Evolutionary conservation across 2,113 vertebrate species (phyloP).

Genomic region (Anhinga anhinga): DNA sequence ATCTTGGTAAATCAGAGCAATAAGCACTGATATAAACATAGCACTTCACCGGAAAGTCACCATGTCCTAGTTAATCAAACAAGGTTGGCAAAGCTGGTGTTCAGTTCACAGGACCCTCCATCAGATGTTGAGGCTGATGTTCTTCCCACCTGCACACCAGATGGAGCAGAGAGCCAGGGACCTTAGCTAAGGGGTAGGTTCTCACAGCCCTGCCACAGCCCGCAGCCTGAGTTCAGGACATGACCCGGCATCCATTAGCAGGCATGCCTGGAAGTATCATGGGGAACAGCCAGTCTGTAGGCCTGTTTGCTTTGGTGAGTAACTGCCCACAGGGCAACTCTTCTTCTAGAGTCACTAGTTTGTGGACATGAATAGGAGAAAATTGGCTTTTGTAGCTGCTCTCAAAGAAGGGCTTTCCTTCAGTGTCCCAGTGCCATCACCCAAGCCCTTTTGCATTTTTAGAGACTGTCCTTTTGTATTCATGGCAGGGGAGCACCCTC

Average conservation of each 20-base stretch:
- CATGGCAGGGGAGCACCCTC: not conserved
- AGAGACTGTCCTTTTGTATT: not conserved
- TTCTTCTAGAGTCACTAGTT: not conserved
- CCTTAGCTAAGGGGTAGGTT: not conserved
- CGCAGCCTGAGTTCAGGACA: not conserved
- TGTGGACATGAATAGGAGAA: not conserved
- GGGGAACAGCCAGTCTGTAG: not conserved
- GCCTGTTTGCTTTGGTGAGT: not conserved
- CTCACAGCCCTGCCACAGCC: not conserved
- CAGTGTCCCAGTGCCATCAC: not conserved
- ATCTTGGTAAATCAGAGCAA: not conserved
- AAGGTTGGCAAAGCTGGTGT: not conserved
- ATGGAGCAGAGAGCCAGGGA: not conserved
- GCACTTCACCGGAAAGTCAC: not conserved
- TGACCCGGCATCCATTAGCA: not conserved
- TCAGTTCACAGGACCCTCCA: not conserved
- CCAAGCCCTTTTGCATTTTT: not conserved
- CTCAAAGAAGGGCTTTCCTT: not conserved
- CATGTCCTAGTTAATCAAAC: not conserved
- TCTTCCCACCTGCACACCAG: not conserved
- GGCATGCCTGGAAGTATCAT: fast-evolving
- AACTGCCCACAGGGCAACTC: not conserved
- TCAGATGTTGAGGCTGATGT: not conserved
- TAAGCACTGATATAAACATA: not conserved
- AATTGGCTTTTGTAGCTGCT: not conserved